Evolutionary conservation across 2,797 vertebrate species (phyloP).

Genomic region (Propithecus perrieri): DNA sequence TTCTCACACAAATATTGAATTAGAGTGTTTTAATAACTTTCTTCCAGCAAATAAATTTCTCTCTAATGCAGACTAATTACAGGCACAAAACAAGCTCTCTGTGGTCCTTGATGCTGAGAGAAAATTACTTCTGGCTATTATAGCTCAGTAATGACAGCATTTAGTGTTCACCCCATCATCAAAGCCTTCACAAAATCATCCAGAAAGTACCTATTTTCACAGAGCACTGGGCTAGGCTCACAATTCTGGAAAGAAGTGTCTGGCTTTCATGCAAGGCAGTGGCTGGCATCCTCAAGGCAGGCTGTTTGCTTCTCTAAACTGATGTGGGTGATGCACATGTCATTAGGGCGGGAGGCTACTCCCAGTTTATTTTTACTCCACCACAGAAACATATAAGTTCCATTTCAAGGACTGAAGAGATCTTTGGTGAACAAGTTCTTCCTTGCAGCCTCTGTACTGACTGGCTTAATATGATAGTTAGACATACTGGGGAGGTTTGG

Average conservation of each 20-base stretch:
- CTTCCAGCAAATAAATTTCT: slow-evolving; percentile 67
- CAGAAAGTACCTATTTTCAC: slow-evolving; percentile 62
- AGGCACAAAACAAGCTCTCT: slow-evolving; percentile 51
- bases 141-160: slow-evolving; percentile 57
- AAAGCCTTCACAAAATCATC: slow-evolving; percentile 33
- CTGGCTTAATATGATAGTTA: not conserved
- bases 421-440: not conserved
- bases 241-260: not conserved
- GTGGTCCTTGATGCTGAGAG: slow-evolving; percentile 51
- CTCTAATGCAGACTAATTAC: slow-evolving; percentile 61
- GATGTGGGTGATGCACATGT: not conserved
- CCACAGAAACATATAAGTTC: not conserved
- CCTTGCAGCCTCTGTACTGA: not conserved
- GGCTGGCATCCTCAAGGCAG: not conserved
- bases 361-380: slow-evolving; percentile 41
- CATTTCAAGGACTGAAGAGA: not conserved
- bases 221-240: slow-evolving; percentile 41
- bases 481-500: not conserved
- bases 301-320: not conserved
- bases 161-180: slow-evolving; percentile 59
- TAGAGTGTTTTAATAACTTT: slow-evolving; percentile 75
- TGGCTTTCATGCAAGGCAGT: not conserved
- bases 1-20: slow-evolving; percentile 73
- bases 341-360: not conserved
- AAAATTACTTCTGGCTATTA: slow-evolving; percentile 75